Base-by-base conservation (phyloP, 2,888 invertebrate genomes). In the Dinocampus coccinellae region DNA sequence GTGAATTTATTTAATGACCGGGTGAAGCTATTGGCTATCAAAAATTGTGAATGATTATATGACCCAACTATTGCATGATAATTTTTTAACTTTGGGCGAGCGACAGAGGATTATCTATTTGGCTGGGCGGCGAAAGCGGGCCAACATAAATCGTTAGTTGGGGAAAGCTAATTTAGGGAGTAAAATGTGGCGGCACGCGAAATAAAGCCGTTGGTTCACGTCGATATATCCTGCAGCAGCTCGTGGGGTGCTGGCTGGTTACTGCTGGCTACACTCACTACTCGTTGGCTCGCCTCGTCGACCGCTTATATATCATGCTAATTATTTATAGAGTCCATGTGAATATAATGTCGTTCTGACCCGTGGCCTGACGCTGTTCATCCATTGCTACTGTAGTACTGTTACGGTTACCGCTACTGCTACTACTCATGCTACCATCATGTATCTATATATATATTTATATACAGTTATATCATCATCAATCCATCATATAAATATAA, bases 131-230 rank as follows among this genome's bases (percentile, higher is more conserved):
- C 69, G 76, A 78, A 69, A 63, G 47, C 72, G 63, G 29, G 69
- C 75, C 72, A 77, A 76, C 81, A 83, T 83, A 83, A 84, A 85
- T 84, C 78, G 76, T 33, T 67, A 70, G 70, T 69, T 63, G 62
- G 78, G 74, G 61, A 77, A 76, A 80, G 82, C 82, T 84, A 84
- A 85, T 85, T 84, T 81, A 82, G 75, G 74, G 60, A 60, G 77
- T 80, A 80, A 83, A 85, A 84, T 80, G 81, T 79, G 76, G 79
- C 77, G 75, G 78, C 73, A 76, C 78, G 77, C 78, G 80, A 81
- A 84, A 83, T 82, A 84, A 84, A 83, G 81, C 82, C 77, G 77
- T 76, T 70, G 77, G 78, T 77, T 80, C 76, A 77, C 76, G 78
- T 82, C 82, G 78, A 82, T 83, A 80, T 81, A 81, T 77, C 77